Base-by-base conservation (phyloP, 2,888 invertebrate species). In the Phyllotreta striolata region DNA sequence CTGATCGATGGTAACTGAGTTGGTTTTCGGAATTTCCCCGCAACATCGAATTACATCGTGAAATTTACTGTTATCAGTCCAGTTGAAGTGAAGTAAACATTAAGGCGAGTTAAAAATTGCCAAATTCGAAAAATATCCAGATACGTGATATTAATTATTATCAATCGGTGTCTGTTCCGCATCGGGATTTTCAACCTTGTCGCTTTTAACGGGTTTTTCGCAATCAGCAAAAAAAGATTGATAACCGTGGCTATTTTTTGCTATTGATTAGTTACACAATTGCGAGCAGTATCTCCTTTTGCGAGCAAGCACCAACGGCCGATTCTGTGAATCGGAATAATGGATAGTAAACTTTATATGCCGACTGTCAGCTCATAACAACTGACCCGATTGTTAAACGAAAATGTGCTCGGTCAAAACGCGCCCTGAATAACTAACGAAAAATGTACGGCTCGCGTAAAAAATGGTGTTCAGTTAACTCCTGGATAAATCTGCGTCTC, bases 251-350 rank as follows among this genome's bases (percentile, higher is more conserved):
- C 14, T 6, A 35, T 9, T 34, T 49, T 49, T 49, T 49, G 35
- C 8, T 35, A n/a, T 34, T 37, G 10, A 37, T 35, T 49, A 47
- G 47, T 9, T 40, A 40, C 12, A 34, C 43, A 57, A 47, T 57
- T 47, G 46, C 46, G 39, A 47, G 51, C 37, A 41, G 49, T 59
- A 37, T 59, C 41, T 59, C 58, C 58, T 59, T 59, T 51, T 51
- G 58, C 14, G 47, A 6, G 2, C 38, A 5, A 54, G 38, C 9
- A 47, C 38, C 47, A 40, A 44, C 35, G 58, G 35, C 14, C 58
- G 51, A 59, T 59, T 59, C 58, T 40, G 13, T 41, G 58, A 51
- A 59, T 40, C 58, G 51, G 51, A 59, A 59, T 59, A 59, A 59
- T 59, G 37, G 51, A 51, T 57, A 41, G 51, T 59, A 59, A 24